These are phyloP conservation scores for Sweltsa coloradensis DNA, from an alignment of 1,140 invertebrate genomes.

Conservation along the genomic window DNA sequence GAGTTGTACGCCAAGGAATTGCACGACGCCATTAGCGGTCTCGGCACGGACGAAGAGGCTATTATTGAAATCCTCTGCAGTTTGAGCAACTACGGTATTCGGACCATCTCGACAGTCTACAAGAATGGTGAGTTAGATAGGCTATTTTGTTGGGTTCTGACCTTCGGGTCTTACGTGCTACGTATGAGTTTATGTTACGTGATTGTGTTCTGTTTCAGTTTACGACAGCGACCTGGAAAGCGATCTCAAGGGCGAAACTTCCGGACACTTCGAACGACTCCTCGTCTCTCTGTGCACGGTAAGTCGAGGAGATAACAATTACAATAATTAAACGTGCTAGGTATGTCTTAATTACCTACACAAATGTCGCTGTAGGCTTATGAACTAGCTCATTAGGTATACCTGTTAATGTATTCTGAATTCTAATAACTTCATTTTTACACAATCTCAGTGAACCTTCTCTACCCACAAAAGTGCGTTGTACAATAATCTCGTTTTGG, in stretches of 20 bases:
- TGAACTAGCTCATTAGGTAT: too few relatives aligned
- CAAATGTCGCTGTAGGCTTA: too few relatives aligned
- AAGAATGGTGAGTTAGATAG: slow-evolving; percentile 31
- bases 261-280: slow-evolving; percentile 74
- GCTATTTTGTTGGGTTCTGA: neutral
- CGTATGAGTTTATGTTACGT: neutral
- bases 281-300: slow-evolving; percentile 60
- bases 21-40: slow-evolving; percentile 38
- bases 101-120: slow-evolving; percentile 33
- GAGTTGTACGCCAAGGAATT: slow-evolving; percentile 41
- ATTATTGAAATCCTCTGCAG: slow-evolving; percentile 44
- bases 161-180: neutral
- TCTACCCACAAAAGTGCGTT: too few relatives aligned
- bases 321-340: neutral
- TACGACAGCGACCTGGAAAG: slow-evolving; percentile 65
- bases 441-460: too few relatives aligned
- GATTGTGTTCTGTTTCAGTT: slow-evolving; percentile 33
- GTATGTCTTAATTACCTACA: slow-evolving; percentile 2
- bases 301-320: slow-evolving; percentile 26
- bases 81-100: slow-evolving; percentile 37
- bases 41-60: slow-evolving; percentile 39
- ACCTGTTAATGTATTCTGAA: too few relatives aligned
- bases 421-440: slow-evolving; percentile 16
- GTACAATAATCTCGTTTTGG: too few relatives aligned
- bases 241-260: slow-evolving; percentile 75